Evolutionary conservation across 2,888 invertebrate genomes (phyloP), one percentile per base, ranked within the genome.

Genomic region (Drosophila neonasuta): DNA sequence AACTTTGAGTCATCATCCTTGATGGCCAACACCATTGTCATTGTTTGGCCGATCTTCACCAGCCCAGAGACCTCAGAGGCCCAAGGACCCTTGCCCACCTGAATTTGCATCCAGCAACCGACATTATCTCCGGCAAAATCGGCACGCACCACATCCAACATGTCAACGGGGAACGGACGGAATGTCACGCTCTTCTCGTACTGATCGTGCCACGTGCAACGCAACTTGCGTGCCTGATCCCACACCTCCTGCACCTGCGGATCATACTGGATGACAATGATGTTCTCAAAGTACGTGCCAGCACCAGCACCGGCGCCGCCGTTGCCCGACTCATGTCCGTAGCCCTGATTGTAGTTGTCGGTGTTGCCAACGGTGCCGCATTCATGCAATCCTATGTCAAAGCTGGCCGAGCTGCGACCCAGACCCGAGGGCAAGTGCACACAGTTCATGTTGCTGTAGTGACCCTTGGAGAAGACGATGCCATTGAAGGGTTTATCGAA

Each of bases 51-150:
- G 61, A 97, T 97, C 91, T 97, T 97, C 0, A 97, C 97, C 51
- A 98, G 92, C 0, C 97, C 97, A 0, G 97, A 97, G 1, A 97
- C 97, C 91, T 97, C 97, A 0, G 97, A 97, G 9, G 97, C 97
- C 97, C 97, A 98, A 0, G 97, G 97, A 20, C 97, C 97, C 89
- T 97, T 97, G 42, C 97, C 97, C 3, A 97, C 97, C 92, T 98
- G 97, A 77, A 98, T 97, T 89, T 97, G 97, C 97, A 98, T 97
- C 97, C 97, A 98, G 91, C 97, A 97, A 15, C 97, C 97, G 2
- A 97, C 97, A 88, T 98, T 98, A 86, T 98, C 97, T 0, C 97
- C 97, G 63, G 97, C 97, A 79, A 98, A 98, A 86, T 97, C 97
- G 3, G 97, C 97, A 56, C 97, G 92, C n/a, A 97, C 97, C 4